Percentiles rank a stretch among this genome's conserved stretches.
phyloP scores from a whole-genome alignment of 2,888 invertebrate genomes.

The Unio pictorum region DNA sequence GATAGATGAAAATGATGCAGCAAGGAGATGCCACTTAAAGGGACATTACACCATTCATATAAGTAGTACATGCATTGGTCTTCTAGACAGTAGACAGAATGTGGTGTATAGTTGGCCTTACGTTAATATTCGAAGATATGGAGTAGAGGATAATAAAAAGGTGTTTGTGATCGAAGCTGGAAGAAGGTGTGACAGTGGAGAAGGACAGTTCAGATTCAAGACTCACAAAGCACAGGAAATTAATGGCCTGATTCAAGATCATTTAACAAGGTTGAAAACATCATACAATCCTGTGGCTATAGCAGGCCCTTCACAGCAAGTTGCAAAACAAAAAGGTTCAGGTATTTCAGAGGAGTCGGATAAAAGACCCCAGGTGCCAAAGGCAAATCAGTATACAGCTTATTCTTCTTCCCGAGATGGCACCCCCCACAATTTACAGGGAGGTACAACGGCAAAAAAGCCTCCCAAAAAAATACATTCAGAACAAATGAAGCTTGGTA shows the following conservation, averaged over 20 bases:
- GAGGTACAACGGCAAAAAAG: too few species aligned
- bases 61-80: too few species aligned
- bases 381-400: too few species aligned
- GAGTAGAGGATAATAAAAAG: slow-evolving; percentile 29
- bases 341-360: too few species aligned
- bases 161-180: slow-evolving; percentile 64
- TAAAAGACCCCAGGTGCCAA: too few species aligned
- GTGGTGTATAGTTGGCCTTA: slow-evolving; percentile 57
- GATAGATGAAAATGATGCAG: slow-evolving; percentile 13
- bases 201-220: slow-evolving; percentile 34
- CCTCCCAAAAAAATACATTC: too few species aligned
- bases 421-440: neutral
- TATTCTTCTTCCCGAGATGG: too few species aligned
- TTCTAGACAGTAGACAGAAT: slow-evolving; percentile 14
- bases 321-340: too few species aligned
- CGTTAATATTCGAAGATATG: slow-evolving; percentile 59
- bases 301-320: too few species aligned
- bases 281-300: too few species aligned
- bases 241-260: slow-evolving; percentile 13
- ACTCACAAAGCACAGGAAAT: slow-evolving; percentile 27
- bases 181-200: slow-evolving; percentile 63
- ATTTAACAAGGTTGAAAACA: too few species aligned
- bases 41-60: slow-evolving; percentile 13
- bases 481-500: too few species aligned
- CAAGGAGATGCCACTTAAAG: slow-evolving; percentile 12